These are phyloP conservation scores for Drosophila prolongata DNA, from an alignment of 2,888 invertebrate species.

Conservation along the genomic window DNA sequence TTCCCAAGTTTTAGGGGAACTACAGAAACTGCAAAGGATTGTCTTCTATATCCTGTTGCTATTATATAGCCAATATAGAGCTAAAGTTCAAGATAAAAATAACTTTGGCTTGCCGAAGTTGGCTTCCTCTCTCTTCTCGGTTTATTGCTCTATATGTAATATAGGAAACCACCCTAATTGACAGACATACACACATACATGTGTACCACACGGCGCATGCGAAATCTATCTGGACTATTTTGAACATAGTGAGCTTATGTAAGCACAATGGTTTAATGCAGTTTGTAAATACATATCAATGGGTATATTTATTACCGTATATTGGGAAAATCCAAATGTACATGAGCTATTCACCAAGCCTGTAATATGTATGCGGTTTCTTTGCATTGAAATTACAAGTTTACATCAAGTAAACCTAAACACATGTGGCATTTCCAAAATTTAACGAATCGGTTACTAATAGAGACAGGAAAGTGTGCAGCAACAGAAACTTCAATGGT, in stretches of 20 bases:
- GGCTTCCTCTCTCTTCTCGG: not conserved
- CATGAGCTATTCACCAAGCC: too few relatives aligned
- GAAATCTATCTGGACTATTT: slow-evolving; percentile 50
- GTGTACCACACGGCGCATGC: slow-evolving; percentile 56
- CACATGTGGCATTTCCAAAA: too few relatives aligned
- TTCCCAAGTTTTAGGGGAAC: too few relatives aligned
- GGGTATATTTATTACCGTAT: not conserved
- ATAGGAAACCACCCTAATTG: slow-evolving; percentile 5
- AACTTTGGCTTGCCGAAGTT: not conserved
- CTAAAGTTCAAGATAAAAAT: not conserved
- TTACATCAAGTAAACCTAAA: too few relatives aligned
- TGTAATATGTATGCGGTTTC: too few relatives aligned
- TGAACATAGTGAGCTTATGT: slow-evolving; percentile 58
- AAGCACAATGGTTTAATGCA: slow-evolving; percentile 35
- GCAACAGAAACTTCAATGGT: not conserved
- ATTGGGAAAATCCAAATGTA: not conserved
- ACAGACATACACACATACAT: slow-evolving; percentile 10
- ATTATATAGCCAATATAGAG: not conserved
- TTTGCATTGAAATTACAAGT: too few relatives aligned
- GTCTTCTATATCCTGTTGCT: not conserved
- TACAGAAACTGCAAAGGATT: not conserved
- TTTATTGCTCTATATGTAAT: not conserved
- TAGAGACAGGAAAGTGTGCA: too few relatives aligned
- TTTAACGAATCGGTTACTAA: too few relatives aligned
- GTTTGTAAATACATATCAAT: not conserved